Conservation (phyloP, 2,113 vertebrate genomes). For the Crotalus helleri region DNA sequence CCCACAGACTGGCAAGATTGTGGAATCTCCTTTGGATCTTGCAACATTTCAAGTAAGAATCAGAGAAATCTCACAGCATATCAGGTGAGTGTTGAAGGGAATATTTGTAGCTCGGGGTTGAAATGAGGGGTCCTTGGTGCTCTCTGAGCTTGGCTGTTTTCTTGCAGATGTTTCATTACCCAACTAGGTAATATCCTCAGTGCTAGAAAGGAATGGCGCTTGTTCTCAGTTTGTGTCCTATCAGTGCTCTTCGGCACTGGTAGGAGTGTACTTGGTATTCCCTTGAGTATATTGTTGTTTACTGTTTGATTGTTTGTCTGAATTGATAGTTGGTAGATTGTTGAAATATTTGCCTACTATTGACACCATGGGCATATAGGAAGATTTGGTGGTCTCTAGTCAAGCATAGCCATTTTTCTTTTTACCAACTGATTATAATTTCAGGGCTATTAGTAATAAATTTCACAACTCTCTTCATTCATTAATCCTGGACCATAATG, state of each 20-base stretch:
- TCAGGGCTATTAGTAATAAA: neutral
- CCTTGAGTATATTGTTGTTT: neutral
- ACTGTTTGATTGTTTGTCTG: neutral
- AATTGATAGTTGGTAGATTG: neutral
- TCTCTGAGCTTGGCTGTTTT: neutral
- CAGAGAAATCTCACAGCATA: neutral
- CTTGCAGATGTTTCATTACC: neutral
- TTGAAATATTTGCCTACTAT: neutral
- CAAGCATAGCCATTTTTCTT: neutral
- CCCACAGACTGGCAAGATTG: neutral
- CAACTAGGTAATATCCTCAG: neutral
- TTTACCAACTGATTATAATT: neutral
- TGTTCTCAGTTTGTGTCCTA: neutral
- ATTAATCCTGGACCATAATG: neutral
- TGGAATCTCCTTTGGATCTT: neutral
- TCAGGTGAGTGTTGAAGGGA: neutral
- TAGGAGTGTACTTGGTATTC: neutral
- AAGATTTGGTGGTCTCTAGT: neutral
- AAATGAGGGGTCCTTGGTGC: neutral
- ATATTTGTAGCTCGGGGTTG: neutral
- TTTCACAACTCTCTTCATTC: neutral
- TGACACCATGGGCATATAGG: neutral
- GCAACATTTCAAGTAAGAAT: neutral
- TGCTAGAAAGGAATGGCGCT: neutral
- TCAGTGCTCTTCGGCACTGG: neutral